These are phyloP conservation scores for Speoplatyrhinus poulsoni DNA, from an alignment of 2,113 vertebrate genomes.

Conservation along the genomic window DNA sequence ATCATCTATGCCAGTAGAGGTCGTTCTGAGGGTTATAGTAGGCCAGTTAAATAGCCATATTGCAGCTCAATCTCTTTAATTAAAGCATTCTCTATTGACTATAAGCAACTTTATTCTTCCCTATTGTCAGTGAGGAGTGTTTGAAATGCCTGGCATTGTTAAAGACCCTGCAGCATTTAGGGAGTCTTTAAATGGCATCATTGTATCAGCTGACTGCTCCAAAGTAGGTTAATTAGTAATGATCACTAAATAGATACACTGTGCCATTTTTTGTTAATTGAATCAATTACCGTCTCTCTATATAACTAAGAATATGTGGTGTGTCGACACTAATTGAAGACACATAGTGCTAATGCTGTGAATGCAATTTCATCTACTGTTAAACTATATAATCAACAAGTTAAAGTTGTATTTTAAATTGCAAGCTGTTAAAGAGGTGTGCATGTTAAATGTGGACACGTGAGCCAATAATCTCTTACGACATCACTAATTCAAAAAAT, in stretches of 20 bases:
- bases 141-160: background rate
- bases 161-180: background rate
- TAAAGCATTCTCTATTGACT: background rate
- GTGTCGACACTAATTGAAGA: background rate
- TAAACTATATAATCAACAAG: too few species aligned
- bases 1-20: too few species aligned
- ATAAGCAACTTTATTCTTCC: background rate
- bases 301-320: background rate
- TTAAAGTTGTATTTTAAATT: too few species aligned
- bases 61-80: background rate
- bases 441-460: too few species aligned
- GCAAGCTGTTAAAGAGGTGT: too few species aligned
- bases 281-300: background rate
- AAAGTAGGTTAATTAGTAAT: conserved; percentile 9
- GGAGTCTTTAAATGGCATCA: background rate
- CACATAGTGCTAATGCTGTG: background rate
- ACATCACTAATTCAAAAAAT: too few species aligned
- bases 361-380: background rate
- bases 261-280: background rate
- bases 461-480: too few species aligned
- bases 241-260: conserved; percentile 1
- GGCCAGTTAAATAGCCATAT: background rate
- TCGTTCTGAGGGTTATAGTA: background rate
- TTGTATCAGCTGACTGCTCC: background rate
- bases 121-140: background rate